Evolutionary conservation across 2,888 invertebrate genomes (phyloP).

Genomic region (Meloe dianella): DNA sequence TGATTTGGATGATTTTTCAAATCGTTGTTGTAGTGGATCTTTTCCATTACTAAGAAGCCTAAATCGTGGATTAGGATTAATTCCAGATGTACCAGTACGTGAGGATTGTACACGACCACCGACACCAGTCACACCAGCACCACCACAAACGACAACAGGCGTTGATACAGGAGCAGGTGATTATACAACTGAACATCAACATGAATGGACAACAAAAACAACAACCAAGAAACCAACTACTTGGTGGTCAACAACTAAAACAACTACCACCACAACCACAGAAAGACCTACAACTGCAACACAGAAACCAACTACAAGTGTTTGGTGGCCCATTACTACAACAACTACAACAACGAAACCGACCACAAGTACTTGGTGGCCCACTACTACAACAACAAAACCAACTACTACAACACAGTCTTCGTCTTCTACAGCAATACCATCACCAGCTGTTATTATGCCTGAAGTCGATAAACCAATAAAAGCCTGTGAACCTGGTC

Average conservation of each 20-base stretch:
- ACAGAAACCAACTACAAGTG: slow-evolving; percentile 56
- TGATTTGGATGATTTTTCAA: slow-evolving; percentile 86
- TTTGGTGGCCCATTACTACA: slow-evolving; percentile 54
- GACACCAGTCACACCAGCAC: slow-evolving; percentile 74
- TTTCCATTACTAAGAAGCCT: slow-evolving; percentile 80
- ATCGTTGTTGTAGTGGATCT: slow-evolving; percentile 80
- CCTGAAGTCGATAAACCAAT: slow-evolving; percentile 52
- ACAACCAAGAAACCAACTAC: slow-evolving; percentile 38
- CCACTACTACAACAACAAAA: slow-evolving; percentile 48
- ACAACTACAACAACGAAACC: slow-evolving; percentile 46
- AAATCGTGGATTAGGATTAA: slow-evolving; percentile 74
- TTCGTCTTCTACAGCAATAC: slow-evolving; percentile 54
- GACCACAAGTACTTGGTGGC: slow-evolving; percentile 49
- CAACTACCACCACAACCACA: slow-evolving; percentile 47
- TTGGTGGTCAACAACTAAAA: slow-evolving; percentile 50
- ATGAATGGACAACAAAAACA: slow-evolving; percentile 37
- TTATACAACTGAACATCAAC: slow-evolving; percentile 37
- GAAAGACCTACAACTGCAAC: slow-evolving; percentile 58
- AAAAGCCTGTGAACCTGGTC: slow-evolving; percentile 58
- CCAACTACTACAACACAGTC: slow-evolving; percentile 39
- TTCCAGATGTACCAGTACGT: slow-evolving; percentile 61
- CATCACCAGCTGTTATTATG: slow-evolving; percentile 60
- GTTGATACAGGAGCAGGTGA: slow-evolving; percentile 63
- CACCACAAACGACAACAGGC: slow-evolving; percentile 76
- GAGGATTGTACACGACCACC: slow-evolving; percentile 74